Conservation (phyloP, 2,113 vertebrate genomes). For the Saccopteryx leptura region DNA sequence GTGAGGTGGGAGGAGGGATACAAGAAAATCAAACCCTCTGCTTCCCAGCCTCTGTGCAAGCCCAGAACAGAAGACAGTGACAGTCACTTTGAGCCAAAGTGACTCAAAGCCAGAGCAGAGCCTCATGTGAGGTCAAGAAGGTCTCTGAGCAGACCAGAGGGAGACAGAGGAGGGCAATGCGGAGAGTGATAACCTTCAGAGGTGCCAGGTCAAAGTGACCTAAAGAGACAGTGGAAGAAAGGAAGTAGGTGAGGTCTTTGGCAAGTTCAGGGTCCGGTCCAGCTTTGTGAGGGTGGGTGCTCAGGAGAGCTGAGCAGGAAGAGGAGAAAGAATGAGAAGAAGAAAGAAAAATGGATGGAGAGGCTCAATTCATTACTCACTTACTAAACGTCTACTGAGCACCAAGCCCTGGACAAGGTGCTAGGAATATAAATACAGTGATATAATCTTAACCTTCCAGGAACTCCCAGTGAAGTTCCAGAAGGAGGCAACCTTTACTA, state of each 20-base stretch:
- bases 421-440: neutral
- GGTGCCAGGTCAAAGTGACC: neutral
- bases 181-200: neutral
- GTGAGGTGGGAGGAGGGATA: neutral
- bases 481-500: neutral
- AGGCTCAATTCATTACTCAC: neutral
- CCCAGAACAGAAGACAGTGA: neutral
- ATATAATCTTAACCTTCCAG: fast-evolving
- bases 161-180: neutral
- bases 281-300: neutral
- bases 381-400: neutral
- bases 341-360: neutral
- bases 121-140: neutral
- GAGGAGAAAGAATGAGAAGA: neutral
- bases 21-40: neutral
- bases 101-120: neutral
- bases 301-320: constrained; percentile 6
- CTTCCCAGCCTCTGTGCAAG: neutral
- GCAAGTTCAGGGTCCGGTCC: neutral
- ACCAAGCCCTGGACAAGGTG: neutral
- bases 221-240: constrained; percentile 10
- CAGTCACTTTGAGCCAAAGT: too few species aligned
- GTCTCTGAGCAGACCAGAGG: neutral
- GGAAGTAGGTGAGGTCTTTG: neutral
- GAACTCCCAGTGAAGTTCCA: neutral